These are phyloP conservation scores for Andricus curvator DNA, from an alignment of 2,888 invertebrate genomes.

Conservation along the genomic window DNA sequence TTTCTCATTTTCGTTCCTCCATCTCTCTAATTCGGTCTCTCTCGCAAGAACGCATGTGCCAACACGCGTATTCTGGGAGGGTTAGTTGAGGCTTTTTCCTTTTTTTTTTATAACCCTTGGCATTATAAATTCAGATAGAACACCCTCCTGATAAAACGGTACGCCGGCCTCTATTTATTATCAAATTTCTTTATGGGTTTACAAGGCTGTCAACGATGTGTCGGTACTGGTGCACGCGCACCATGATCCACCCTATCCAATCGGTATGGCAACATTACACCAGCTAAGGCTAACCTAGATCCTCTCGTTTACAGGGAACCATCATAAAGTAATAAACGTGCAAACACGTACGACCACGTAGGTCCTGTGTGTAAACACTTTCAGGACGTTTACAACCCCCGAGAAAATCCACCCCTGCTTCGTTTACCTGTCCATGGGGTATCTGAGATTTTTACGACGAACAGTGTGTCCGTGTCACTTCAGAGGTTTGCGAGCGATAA, in stretches of 20 bases:
- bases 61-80: constrained; percentile 8
- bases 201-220: constrained; percentile 71
- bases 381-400: constrained; percentile 65
- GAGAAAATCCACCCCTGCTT: constrained; percentile 49
- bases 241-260: constrained; percentile 47
- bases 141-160: constrained; percentile 62
- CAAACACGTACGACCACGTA: constrained; percentile 49
- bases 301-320: constrained; percentile 58
- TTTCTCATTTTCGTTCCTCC: constrained; percentile 60
- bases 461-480: constrained; percentile 65
- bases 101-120: constrained; percentile 65
- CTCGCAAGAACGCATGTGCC: constrained; percentile 21
- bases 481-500: constrained; percentile 70
- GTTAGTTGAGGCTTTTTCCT: constrained; percentile 46
- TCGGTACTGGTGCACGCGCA: constrained; percentile 43
- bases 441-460: constrained; percentile 71
- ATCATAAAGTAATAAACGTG: constrained; percentile 64
- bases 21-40: constrained; percentile 43
- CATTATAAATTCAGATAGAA: constrained; percentile 73
- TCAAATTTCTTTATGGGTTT: constrained; percentile 77
- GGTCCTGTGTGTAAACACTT: constrained; percentile 56
- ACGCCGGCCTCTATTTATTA: constrained; percentile 71
- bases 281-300: constrained; percentile 42
- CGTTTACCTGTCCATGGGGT: constrained; percentile 67
- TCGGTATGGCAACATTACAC: constrained; percentile 19